phyloP scores from a whole-genome alignment of 1,140 invertebrate species.

The Magallana gigas region DNA sequence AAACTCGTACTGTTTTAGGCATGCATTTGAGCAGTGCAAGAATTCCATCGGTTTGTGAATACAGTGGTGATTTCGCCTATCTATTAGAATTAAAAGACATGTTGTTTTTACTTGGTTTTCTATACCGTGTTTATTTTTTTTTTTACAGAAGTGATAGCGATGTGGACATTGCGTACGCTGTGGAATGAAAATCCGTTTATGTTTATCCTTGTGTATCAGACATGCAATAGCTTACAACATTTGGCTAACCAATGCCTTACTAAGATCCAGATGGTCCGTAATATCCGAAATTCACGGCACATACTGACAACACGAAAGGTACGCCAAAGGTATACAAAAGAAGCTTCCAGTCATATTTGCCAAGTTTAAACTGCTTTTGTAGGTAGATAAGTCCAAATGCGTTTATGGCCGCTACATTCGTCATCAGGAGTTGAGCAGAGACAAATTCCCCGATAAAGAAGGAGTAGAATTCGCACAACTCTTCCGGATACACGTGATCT shows the following conservation, averaged over 20 bases:
- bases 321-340: conserved; percentile 54
- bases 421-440: conserved; percentile 59
- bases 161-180: too few relatives aligned
- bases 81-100: too few relatives aligned
- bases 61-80: too few relatives aligned
- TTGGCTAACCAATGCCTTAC: conserved; percentile 39
- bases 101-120: too few relatives aligned
- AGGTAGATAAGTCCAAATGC: conserved; percentile 60
- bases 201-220: too few relatives aligned
- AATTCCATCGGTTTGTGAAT: too few relatives aligned
- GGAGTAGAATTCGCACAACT: conserved; percentile 55
- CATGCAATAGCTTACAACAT: too few relatives aligned
- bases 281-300: conserved; percentile 49
- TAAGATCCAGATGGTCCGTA: conserved; percentile 61
- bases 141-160: too few relatives aligned
- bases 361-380: conserved; percentile 55
- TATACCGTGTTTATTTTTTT: too few relatives aligned
- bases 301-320: conserved; percentile 50
- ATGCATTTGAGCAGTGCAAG: too few relatives aligned
- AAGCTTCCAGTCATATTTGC: conserved; percentile 54
- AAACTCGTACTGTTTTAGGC: too few relatives aligned
- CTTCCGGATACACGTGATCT: conserved; percentile 54
- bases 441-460: conserved; percentile 57
- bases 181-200: too few relatives aligned
- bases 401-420: conserved; percentile 59